Percentiles rank a stretch among this genome's conserved stretches.
Conservation (phyloP, 2,113 vertebrate genomes). For the Struthidea cinerea region DNA sequence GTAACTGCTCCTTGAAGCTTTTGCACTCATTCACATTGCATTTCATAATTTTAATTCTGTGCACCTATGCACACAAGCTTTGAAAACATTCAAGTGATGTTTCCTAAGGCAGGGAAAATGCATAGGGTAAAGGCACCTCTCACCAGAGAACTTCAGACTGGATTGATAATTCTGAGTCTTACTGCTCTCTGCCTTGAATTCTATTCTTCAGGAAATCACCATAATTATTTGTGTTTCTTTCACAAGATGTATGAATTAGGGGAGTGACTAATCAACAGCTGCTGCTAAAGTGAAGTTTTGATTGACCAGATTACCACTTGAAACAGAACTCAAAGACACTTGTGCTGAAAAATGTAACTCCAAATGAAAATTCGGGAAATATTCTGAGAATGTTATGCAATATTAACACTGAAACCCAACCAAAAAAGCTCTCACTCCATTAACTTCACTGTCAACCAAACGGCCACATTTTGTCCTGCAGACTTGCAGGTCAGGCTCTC, state of each 20-base stretch:
- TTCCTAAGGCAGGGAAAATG: neutral
- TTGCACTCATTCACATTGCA: neutral
- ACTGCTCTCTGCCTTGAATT: neutral
- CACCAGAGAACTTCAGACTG: neutral
- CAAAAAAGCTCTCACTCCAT: neutral
- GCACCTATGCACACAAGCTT: neutral
- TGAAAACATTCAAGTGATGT: neutral
- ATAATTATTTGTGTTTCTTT: neutral
- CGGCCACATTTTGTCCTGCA: neutral
- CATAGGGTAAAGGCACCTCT: neutral
- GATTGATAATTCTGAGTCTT: neutral
- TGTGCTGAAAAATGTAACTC: neutral
- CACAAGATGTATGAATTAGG: neutral
- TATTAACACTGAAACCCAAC: neutral
- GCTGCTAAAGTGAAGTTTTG: neutral
- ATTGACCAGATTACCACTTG: neutral
- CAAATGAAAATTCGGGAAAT: conserved; percentile 1
- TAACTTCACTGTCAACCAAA: neutral
- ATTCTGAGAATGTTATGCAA: neutral
- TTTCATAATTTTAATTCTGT: neutral
- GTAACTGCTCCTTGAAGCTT: neutral
- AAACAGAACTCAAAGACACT: neutral
- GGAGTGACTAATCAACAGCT: neutral
- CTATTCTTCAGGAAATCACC: neutral
- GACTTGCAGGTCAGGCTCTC: neutral